Evolutionary conservation across 2,113 vertebrate species (phyloP).

Genomic region (Heterotis niloticus): DNA sequence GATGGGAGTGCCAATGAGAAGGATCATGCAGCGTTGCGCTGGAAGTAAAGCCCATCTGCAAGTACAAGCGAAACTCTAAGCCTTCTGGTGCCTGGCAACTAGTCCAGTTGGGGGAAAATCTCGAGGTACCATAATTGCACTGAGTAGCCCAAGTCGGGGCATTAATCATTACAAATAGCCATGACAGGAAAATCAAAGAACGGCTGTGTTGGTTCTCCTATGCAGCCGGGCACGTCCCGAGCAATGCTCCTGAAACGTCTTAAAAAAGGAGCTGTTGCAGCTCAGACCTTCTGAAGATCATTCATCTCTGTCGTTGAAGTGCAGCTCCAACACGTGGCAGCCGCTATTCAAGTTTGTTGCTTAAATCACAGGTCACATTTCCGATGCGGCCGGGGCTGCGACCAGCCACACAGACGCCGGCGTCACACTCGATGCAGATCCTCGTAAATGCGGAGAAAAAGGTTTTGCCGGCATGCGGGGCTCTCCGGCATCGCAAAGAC

Average conservation of each 20-base stretch:
- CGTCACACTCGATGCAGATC: background rate
- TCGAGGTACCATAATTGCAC: conserved; percentile 55
- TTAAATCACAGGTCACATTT: conserved; percentile 26
- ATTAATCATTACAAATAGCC: conserved; percentile 70
- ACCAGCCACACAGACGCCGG: conserved; percentile 18
- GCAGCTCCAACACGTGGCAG: conserved; percentile 50
- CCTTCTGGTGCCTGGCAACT: background rate
- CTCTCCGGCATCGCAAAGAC: background rate
- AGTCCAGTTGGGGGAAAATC: conserved; percentile 33
- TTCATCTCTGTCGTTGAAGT: conserved; percentile 56
- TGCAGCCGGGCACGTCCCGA: conserved; percentile 26
- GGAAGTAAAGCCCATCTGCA: conserved; percentile 5
- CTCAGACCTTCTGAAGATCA: conserved; percentile 42
- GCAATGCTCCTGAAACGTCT: conserved; percentile 29
- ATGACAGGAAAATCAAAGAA: conserved; percentile 70
- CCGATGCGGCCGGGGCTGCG: background rate
- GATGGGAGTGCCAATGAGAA: background rate
- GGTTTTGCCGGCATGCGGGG: background rate
- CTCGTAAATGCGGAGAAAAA: conserved; percentile 5
- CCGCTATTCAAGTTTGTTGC: conserved; percentile 53
- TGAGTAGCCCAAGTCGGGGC: conserved; percentile 57
- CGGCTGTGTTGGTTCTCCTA: conserved; percentile 50
- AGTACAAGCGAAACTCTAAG: conserved; percentile 9
- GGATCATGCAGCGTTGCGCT: background rate
- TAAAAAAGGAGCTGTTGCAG: conserved; percentile 33